Conservation (phyloP, 1,140 invertebrate species). For the Drosophila murphyi region DNA sequence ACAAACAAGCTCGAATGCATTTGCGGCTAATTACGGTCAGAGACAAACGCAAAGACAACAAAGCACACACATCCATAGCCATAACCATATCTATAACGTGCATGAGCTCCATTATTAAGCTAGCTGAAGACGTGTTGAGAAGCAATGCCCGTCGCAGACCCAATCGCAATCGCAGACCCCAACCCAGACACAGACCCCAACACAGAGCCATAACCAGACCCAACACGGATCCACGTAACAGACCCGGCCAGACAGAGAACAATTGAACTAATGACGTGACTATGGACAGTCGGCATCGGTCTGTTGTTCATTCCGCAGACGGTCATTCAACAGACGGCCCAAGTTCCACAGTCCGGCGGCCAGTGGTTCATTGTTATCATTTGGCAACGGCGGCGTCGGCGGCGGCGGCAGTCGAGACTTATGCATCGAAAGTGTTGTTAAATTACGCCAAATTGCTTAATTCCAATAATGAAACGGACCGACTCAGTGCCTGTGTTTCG, state of each 20-base stretch:
- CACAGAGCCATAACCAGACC: conserved; percentile 16
- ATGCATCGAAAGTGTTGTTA: conserved; percentile 82
- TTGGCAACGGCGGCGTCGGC: neutral
- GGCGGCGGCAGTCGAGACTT: conserved; percentile 49
- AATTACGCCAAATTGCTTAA: conserved; percentile 83
- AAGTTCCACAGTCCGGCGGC: conserved; percentile 12
- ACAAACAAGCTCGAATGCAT: conserved; percentile 42
- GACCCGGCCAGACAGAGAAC: conserved; percentile 60
- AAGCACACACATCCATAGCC: conserved; percentile 22
- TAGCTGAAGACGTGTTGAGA: conserved; percentile 70
- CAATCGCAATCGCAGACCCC: conserved; percentile 22
- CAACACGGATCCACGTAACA: conserved; percentile 31
- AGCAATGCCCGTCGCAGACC: conserved; percentile 38
- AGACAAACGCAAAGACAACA: conserved; percentile 30
- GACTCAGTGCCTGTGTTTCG: conserved; percentile 5
- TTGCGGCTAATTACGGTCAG: conserved; percentile 40
- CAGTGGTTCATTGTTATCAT: conserved; percentile 69
- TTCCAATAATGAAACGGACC: conserved; percentile 78
- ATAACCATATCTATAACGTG: conserved; percentile 54
- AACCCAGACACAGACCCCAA: conserved; percentile 25
- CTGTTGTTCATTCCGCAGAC: conserved; percentile 7
- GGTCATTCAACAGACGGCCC: conserved; percentile 19
- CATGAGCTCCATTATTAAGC: conserved; percentile 60
- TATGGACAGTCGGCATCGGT: conserved; percentile 64
- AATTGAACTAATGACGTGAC: conserved; percentile 80